These are phyloP conservation scores for Lophius americanus DNA, from an alignment of 2,797 vertebrate species.

Conservation along the genomic window DNA sequence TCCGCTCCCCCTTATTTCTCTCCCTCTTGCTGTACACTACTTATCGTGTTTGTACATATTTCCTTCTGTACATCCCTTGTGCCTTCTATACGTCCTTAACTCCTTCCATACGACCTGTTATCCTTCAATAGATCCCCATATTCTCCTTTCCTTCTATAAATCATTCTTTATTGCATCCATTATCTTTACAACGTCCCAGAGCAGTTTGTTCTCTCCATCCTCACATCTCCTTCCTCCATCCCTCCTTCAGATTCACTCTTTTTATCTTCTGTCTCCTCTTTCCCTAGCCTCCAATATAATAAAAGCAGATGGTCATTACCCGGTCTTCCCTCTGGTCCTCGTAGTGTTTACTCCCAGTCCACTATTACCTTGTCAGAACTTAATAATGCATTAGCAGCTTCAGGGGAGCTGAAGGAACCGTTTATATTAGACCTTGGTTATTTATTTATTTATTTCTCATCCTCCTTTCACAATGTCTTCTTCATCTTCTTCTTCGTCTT, in stretches of 20 bases:
- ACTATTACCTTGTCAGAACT: slow-evolving; percentile 42
- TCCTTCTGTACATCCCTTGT: not conserved
- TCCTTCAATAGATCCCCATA: not conserved
- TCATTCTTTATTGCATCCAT: not conserved
- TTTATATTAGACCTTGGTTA: slow-evolving; percentile 27
- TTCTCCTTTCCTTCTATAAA: not conserved
- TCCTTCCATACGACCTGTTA: not conserved
- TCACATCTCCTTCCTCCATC: not conserved
- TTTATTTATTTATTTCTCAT: too few species aligned
- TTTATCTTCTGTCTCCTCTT: not conserved
- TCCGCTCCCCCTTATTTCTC: too few species aligned
- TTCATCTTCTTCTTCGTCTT: too few species aligned
- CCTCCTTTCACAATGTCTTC: not conserved
- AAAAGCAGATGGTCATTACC: slow-evolving; percentile 7
- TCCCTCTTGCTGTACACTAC: not conserved
- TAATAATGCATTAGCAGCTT: slow-evolving; percentile 59
- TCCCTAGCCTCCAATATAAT: not conserved
- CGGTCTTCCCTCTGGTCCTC: not conserved
- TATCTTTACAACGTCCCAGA: not conserved
- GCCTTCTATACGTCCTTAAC: not conserved
- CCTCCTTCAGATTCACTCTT: not conserved
- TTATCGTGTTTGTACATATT: not conserved
- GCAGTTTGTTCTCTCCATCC: not conserved
- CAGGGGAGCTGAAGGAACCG: slow-evolving; percentile 25
- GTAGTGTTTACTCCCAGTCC: slow-evolving; percentile 11